Conservation (phyloP, 2,113 vertebrate genomes). For the Myanophis thanlyinensis region DNA sequence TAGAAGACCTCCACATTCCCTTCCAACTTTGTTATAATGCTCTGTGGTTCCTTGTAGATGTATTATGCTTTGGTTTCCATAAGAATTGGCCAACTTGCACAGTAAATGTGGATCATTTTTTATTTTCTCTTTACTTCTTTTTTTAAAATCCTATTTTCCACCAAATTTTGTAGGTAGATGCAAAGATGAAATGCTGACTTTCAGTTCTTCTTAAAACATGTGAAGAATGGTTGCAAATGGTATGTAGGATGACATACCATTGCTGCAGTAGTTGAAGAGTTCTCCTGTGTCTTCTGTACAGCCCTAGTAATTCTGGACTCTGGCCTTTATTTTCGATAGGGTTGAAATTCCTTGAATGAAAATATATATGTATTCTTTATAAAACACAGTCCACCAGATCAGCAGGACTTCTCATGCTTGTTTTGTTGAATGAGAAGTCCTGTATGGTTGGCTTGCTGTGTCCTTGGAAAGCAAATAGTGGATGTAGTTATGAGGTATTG, state of each 20-base stretch:
- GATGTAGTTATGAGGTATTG: not conserved
- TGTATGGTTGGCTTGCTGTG: not conserved
- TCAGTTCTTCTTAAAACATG: no score
- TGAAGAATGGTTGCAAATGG: no score
- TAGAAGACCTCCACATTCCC: not conserved
- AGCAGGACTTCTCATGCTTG: not conserved
- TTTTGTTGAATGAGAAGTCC: not conserved
- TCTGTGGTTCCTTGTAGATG: not conserved
- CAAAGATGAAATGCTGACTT: not conserved
- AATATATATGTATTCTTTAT: not conserved
- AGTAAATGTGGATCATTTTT: not conserved
- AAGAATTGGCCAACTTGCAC: not conserved
- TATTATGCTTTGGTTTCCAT: not conserved
- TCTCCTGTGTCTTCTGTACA: not conserved
- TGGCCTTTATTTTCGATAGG: not conserved
- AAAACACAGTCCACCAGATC: not conserved
- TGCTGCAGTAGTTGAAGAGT: not conserved
- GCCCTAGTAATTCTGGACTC: not conserved
- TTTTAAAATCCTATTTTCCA: not conserved
- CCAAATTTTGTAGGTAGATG: not conserved
- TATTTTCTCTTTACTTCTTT: not conserved
- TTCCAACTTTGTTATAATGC: not conserved
- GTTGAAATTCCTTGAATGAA: not conserved
- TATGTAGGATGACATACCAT: no score
- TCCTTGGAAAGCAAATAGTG: not conserved